Conservation (phyloP, 2,113 vertebrate species). For the Myotis brandtii region DNA sequence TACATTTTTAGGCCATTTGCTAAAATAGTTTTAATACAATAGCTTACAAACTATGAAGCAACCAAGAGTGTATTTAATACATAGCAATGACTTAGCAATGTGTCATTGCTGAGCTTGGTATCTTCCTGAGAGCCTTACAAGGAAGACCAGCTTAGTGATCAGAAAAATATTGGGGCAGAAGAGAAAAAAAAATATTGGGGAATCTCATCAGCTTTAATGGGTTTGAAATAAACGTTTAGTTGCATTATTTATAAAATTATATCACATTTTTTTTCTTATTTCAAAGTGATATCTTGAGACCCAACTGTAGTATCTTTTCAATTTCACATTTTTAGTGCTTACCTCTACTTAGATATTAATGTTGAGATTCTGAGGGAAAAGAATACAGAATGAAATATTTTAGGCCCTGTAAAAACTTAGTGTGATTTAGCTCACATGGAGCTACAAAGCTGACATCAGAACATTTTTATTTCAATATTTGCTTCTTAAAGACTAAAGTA, state of each 20-base stretch:
- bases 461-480: constrained; percentile 60
- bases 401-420: background rate
- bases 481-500: constrained; percentile 12
- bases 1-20: constrained; percentile 22
- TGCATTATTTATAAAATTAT: background rate
- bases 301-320: background rate
- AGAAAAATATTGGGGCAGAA: background rate
- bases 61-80: background rate
- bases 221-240: background rate
- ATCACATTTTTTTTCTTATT: constrained; percentile 1
- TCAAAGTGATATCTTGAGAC: background rate
- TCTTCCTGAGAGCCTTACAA: background rate
- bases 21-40: background rate
- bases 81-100: background rate
- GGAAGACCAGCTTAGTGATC: background rate
- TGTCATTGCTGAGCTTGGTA: background rate
- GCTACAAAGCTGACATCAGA: constrained; percentile 1
- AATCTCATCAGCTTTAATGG: background rate
- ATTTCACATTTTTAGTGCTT: constrained; percentile 22
- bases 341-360: background rate
- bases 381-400: constrained; percentile 39
- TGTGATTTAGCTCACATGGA: constrained; percentile 5
- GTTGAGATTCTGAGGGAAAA: background rate
- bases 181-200: background rate
- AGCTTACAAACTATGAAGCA: background rate